Evolutionary conservation across 2,797 vertebrate species (phyloP).

Genomic region (Menidia menidia): DNA sequence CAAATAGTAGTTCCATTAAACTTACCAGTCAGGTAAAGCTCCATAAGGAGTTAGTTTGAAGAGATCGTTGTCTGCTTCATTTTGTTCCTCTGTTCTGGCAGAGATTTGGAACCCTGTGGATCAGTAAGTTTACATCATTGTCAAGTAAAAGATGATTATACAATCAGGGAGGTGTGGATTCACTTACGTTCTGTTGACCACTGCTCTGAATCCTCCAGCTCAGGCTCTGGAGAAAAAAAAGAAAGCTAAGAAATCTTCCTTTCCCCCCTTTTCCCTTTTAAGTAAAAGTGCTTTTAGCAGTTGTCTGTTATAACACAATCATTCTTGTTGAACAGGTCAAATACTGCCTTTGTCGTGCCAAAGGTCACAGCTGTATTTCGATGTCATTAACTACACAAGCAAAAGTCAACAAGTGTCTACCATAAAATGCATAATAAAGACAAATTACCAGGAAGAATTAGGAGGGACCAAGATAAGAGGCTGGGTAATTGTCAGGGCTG

Average conservation of each 20-base stretch:
- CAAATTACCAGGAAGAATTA: conserved; percentile 29
- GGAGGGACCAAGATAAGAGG: conserved; percentile 37
- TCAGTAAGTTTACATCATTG: conserved; percentile 31
- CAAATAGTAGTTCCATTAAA: conserved; percentile 1
- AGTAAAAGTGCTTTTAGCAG: neutral
- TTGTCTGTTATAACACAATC: neutral
- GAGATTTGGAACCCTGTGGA: conserved; percentile 61
- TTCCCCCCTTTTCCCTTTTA: neutral
- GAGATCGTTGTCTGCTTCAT: conserved; percentile 64
- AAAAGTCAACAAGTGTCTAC: conserved; percentile 12
- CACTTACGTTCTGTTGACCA: conserved; percentile 76
- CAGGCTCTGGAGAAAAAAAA: conserved; percentile 60
- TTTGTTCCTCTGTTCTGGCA: conserved; percentile 48
- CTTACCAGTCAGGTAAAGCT: conserved; percentile 85
- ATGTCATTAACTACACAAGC: neutral
- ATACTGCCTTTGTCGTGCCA: neutral
- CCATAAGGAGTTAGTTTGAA: conserved; percentile 81
- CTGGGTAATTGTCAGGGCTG: conserved; percentile 49
- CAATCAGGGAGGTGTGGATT: conserved; percentile 11
- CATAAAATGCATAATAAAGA: conserved; percentile 40
- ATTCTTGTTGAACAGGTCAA: neutral
- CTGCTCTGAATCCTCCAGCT: conserved; percentile 66
- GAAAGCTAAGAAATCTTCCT: neutral
- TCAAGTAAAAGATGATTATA: conserved; percentile 19
- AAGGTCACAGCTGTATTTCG: neutral